phyloP scores from a whole-genome alignment of 2,888 invertebrate genomes.

The Ectropis crepuscularia region DNA sequence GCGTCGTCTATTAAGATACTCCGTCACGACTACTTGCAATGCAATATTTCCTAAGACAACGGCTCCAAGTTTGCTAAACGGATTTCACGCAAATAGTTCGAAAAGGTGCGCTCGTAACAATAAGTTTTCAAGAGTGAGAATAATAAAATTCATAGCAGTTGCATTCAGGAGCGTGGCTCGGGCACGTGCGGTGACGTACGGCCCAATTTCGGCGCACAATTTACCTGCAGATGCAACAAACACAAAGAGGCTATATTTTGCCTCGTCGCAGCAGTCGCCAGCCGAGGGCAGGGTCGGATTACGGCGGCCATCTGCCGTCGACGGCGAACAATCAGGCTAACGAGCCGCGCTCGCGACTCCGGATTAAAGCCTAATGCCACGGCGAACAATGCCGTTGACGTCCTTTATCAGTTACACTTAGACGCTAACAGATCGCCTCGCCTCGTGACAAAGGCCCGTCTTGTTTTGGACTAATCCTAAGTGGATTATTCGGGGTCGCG shows the following conservation, averaged over 20 bases:
- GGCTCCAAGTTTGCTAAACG: background rate
- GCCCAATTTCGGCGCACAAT: constrained; percentile 79
- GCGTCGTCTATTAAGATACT: too few species aligned
- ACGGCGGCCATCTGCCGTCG: constrained; percentile 80
- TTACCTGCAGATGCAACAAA: constrained; percentile 84
- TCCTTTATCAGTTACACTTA: constrained; percentile 75
- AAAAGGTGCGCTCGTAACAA: constrained; percentile 74
- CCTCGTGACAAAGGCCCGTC: constrained; percentile 75
- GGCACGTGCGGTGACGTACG: constrained; percentile 64
- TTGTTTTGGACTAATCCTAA: constrained; percentile 81
- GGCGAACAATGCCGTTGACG: constrained; percentile 77
- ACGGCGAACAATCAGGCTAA: constrained; percentile 81
- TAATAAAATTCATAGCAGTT: constrained; percentile 74
- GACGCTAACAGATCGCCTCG: constrained; percentile 78
- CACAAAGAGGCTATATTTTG: constrained; percentile 80
- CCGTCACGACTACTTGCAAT: too few species aligned
- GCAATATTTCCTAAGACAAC: too few species aligned
- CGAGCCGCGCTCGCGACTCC: constrained; percentile 73
- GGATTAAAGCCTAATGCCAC: constrained; percentile 81
- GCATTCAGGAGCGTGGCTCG: constrained; percentile 72
- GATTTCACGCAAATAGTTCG: background rate
- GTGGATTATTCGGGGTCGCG: constrained; percentile 72
- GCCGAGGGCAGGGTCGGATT: constrained; percentile 67
- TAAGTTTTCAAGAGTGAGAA: constrained; percentile 69
- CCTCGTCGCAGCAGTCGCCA: constrained; percentile 51